Base-by-base conservation (phyloP, 2,888 invertebrate species). In the Dynastes tityus region DNA sequence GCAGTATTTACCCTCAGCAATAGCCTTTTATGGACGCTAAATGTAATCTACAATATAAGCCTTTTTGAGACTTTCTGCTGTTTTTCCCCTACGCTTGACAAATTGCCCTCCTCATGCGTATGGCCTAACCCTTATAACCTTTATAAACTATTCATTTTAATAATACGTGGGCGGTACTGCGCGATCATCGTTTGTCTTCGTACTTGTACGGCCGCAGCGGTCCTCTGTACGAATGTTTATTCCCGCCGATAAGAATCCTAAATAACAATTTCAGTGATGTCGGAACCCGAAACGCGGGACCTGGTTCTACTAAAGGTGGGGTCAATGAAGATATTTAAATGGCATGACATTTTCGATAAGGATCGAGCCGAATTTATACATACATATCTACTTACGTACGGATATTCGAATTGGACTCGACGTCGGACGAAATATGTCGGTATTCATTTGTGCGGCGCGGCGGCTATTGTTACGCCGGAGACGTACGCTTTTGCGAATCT, bases 281-380 rank as follows among this genome's bases (percentile, higher is more conserved):
- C 22, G 65, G 49, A 11, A 5, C 27, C 68, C 49, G 49, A 37
- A 27, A 9, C 27, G 49, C 27, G 29, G 51, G 22, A 29, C 51
- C 6, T 51, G 29, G 68, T 68, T 51, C 13, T 29, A 51, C 11
- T 68, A 29, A 22, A 45, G 45, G 27, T 5, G 37, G 51, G 68
- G 68, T 49, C 68, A 68, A 68, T 68, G 68, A 68, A 68, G 68
- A 68, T 68, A 68, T 68, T 68, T 68, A 68, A 68, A 68, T 68
- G 68, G 68, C 68, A 68, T 49, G 68, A 68, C 68, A 68, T 68
- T 68, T 68, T 51, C 68, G 68, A 68, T 68, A 68, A 51, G 68
- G 51, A 68, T 68, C 68, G 68, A 29, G 45, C 22, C 22, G 51
- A 68, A 51, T 68, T 49, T 68, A 68, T 68, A 63, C 55, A 22